Evolutionary conservation across 1,140 invertebrate genomes (phyloP), one percentile per base, ranked within the genome.

Genomic region (Megalopta genalis): DNA sequence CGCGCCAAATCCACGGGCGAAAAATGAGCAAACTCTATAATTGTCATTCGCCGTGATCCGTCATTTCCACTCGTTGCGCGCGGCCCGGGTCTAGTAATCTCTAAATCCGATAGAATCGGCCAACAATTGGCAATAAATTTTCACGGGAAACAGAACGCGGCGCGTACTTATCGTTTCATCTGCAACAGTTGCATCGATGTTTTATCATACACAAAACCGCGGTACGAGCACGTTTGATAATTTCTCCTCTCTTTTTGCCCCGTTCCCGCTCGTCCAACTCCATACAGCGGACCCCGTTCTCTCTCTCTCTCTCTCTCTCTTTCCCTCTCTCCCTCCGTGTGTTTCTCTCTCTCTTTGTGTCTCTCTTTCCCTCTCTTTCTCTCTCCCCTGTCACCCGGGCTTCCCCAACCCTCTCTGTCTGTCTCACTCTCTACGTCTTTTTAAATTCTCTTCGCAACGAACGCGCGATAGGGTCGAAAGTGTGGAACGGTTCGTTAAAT

Each of bases 401-500:
- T 57, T n/a, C 21, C 21, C 18, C 12, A 16, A 12, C 42, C 27
- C 60, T 74, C 57, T 82, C 49, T 77, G 32, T 72, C 67, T 72
- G 62, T 75, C 46, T 75, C 52, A 60, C 39, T 65, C 65, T 64
- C 52, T 65, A 57, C 54, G 10, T 62, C 82, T 70, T 46, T 82
- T 25, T 80, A 71, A 81, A 84, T 79, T 87, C 87, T 87, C 88
- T 90, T 87, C 81, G 52, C 71, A 63, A 63, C 68, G 64, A 64
- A 23, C 82, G 82, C 82, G 77, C 42, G 42, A 85, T 57, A 85
- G 78, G 79, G 73, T 76, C 74, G 80, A 86, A 86, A 82, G 84
- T 86, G 84, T 74, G 46, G 81, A 83, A 86, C 72, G 84, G 76
- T 86, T 86, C 84, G 84, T 86, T 86, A 85, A 86, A 86, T 86